Conservation (phyloP, 2,888 invertebrate genomes). For the Ochropacha duplaris region DNA sequence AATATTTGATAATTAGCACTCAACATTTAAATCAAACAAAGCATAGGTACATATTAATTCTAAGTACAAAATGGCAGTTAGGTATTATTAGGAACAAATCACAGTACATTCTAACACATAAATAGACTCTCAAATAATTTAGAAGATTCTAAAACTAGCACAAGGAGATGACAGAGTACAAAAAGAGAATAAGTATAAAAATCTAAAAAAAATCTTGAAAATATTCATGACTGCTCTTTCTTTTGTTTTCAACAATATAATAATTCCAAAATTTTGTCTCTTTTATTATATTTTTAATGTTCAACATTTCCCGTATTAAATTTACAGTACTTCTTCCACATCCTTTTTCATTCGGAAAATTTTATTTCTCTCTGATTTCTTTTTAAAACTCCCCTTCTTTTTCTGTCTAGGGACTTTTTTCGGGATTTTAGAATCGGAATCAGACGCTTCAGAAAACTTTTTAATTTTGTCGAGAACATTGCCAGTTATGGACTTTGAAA, state of each 20-base stretch:
- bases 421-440: conserved; percentile 52
- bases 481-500: conserved; percentile 55
- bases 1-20: neutral
- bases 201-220: conserved; percentile 1
- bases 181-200: conserved; percentile 8
- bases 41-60: conserved; percentile 25
- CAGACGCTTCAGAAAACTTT: conserved; percentile 60
- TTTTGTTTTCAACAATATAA: neutral
- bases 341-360: conserved; percentile 70
- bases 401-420: conserved; percentile 56
- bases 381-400: conserved; percentile 62
- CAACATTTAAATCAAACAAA: conserved; percentile 6
- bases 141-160: conserved; percentile 13
- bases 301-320: conserved; percentile 2
- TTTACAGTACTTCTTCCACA: conserved; percentile 66
- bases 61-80: conserved; percentile 44
- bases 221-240: neutral
- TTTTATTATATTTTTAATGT: neutral
- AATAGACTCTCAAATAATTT: neutral
- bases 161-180: too few relatives aligned
- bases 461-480: conserved; percentile 76
- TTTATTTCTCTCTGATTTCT: conserved; percentile 58
- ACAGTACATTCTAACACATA: neutral
- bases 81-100: neutral
- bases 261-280: neutral